Evolutionary conservation across 1,140 invertebrate species (phyloP), one percentile per base, ranked within the genome.

Genomic region (Drosophila truncata): DNA sequence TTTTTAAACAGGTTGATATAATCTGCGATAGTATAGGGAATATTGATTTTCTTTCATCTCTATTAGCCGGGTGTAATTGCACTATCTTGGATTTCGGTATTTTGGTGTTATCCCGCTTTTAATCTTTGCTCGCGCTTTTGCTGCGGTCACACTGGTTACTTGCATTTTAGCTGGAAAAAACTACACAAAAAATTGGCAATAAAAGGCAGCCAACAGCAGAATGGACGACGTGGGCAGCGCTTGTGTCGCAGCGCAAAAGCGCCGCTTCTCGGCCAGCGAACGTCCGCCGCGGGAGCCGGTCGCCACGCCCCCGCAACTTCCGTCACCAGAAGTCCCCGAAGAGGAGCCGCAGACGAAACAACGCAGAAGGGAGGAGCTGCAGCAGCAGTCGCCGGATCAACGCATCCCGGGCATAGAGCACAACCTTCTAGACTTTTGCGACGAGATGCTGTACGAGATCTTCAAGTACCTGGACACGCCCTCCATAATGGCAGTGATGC

Each of bases 371-470:
- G 79, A 69, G 16, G 44, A 64, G 11, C 33, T 37, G 46, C 42
- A 73, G 23, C 16, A 18, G 42, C 20, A 60, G 52, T 41, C 52
- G 52, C 33, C 52, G 41, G 27, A 62, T 13, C 13, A 47, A 4
- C 39, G 16, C 41, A n/a, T 55, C 27, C 29, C 47, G 14, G 41
- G 57, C 16, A 29, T 57, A 18, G 37, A 61, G 9, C 50, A 42
- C 33, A 70, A 69, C 27, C 55, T 92, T 55, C 60, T 81, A 13
- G 61, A 70, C 25, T 93, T 94, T 52, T 94, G 94, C 9, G 94
- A 94, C 77, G 94, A 94, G 83, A 82, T 94, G 37, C 82, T 94
- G 16, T 87, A 94, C 61, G 93, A 94, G 75, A 94, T 94, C 72
- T 93, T 94, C 50, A 93, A 94, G 67, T 92, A 93, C 87, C 77